Conservation (phyloP, 2,797 vertebrate species). For the Poeciliopsis paucimaculata region DNA sequence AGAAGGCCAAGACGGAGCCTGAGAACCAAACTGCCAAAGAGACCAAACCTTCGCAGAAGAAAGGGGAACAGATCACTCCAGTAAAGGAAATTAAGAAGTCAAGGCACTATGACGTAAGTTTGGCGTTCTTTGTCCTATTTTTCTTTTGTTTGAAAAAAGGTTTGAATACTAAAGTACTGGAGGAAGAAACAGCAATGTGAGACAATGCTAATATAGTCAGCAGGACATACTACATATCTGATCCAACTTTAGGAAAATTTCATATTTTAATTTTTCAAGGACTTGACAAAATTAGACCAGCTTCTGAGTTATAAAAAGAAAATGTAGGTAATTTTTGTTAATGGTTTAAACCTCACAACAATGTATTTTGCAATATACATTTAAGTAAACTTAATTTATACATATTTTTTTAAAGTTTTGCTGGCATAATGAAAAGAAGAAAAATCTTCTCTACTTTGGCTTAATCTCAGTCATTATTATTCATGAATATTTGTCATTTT, state of each 20-base stretch:
- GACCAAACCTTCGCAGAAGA: conserved; percentile 74
- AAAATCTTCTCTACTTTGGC: neutral
- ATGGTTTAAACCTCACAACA: neutral
- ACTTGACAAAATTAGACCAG: neutral
- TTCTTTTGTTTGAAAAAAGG: neutral
- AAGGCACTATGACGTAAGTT: conserved; percentile 90
- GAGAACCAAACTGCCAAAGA: conserved; percentile 71
- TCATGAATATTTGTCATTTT: neutral
- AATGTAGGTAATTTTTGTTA: neutral
- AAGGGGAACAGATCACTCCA: conserved; percentile 76
- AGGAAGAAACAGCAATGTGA: neutral
- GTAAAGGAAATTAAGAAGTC: conserved; percentile 81
- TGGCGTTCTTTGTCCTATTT: neutral
- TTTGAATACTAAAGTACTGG: neutral
- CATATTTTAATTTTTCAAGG: neutral
- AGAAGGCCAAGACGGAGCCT: conserved; percentile 63
- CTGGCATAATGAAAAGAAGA: neutral
- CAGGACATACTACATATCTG: neutral
- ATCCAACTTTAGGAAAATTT: neutral
- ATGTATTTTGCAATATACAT: neutral
- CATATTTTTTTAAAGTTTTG: neutral
- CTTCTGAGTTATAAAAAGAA: neutral
- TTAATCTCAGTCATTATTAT: neutral
- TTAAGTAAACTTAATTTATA: neutral
- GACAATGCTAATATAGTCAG: neutral